phyloP scores from a whole-genome alignment of 2,113 vertebrate genomes.

The Odontophorus gujanensis region DNA sequence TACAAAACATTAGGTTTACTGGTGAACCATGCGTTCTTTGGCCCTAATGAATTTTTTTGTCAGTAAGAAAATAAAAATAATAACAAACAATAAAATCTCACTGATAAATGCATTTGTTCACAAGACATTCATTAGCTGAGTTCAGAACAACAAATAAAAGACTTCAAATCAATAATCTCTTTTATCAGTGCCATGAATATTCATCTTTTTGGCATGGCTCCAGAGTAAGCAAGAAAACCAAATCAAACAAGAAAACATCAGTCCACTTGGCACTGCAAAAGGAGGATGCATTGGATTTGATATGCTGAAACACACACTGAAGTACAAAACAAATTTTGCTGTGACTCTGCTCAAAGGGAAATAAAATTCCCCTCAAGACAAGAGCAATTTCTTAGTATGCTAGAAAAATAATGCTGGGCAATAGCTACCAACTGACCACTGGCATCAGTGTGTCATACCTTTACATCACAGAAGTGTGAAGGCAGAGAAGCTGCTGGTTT shows the following conservation, averaged over 20 bases:
- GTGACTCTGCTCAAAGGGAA: neutral
- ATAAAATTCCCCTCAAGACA: neutral
- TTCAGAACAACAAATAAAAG: conserved; percentile 49
- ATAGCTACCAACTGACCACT: neutral
- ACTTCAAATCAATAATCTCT: conserved; percentile 70
- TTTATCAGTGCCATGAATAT: conserved; percentile 70
- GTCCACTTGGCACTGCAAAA: conserved; percentile 27
- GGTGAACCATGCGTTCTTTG: neutral
- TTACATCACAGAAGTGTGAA: neutral
- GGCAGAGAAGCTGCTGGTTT: neutral
- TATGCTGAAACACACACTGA: neutral
- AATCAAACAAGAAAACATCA: conserved; percentile 32
- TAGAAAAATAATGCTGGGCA: neutral
- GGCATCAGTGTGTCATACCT: neutral
- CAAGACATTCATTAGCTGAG: conserved; percentile 17
- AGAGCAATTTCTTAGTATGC: neutral
- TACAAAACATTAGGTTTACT: neutral
- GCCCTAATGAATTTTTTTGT: neutral
- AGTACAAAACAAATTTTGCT: neutral
- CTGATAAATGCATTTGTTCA: conserved; percentile 2
- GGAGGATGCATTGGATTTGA: conserved; percentile 11
- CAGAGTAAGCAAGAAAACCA: conserved; percentile 37
- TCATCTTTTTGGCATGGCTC: conserved; percentile 54
- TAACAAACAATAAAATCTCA: neutral
- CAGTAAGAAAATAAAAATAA: neutral